Conservation (phyloP, 2,797 vertebrate genomes). For the Lepus oiostolus region DNA sequence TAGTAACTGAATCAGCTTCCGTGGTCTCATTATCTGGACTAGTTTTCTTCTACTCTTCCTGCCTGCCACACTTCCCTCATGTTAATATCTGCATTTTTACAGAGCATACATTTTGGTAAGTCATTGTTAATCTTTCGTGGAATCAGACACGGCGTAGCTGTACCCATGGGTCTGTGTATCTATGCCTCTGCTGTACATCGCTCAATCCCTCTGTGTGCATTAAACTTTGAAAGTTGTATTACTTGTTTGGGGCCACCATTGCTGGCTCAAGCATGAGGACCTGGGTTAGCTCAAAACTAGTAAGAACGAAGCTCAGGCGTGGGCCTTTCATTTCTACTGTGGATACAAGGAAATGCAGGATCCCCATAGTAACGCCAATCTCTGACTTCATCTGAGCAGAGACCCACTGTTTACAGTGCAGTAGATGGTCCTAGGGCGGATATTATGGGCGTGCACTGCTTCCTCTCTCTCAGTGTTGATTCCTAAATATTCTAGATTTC, state of each 20-base stretch:
- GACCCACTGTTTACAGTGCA: neutral
- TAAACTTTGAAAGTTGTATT: neutral
- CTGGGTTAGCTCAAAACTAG: neutral
- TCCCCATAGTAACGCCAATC: neutral
- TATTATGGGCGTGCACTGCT: neutral
- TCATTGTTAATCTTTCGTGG: neutral
- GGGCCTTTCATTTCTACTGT: neutral
- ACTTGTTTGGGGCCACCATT: conserved; percentile 4
- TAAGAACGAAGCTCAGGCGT: neutral
- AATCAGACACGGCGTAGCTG: neutral
- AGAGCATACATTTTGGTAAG: conserved; percentile 23
- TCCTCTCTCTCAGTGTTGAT: conserved; percentile 5
- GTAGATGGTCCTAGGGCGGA: neutral
- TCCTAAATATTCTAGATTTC: conserved; percentile 40
- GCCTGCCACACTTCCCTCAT: neutral
- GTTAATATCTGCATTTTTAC: neutral
- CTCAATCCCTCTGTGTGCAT: neutral
- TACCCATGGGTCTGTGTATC: neutral
- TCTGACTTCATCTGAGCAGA: neutral
- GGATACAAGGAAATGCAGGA: conserved; percentile 4
- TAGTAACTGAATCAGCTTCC: neutral
- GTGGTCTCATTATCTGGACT: neutral
- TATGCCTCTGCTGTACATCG: neutral
- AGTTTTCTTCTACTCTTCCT: neutral
- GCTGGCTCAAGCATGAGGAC: neutral